Evolutionary conservation across 2,888 invertebrate species (phyloP), one percentile per base, ranked within the genome.

Genomic region (Sinodicranocentrus sp.): DNA sequence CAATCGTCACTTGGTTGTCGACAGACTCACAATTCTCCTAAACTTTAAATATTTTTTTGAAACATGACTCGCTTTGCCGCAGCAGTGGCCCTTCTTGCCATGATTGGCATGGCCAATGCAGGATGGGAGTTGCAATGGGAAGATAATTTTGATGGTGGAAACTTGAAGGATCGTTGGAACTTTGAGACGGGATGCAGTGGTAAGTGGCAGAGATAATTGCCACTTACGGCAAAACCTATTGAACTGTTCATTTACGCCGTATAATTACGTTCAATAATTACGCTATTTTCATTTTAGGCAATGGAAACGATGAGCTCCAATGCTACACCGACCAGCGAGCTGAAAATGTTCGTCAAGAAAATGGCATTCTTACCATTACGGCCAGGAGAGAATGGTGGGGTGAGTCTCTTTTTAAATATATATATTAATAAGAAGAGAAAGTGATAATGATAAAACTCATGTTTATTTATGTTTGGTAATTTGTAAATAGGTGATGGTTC

Each of bases 261-360:
- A n/a, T n/a, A n/a, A n/a, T n/a, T n/a, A n/a, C n/a, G n/a, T n/a
- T n/a, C n/a, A n/a, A n/a, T n/a, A n/a, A n/a, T n/a, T n/a, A n/a
- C n/a, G n/a, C n/a, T n/a, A n/a, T n/a, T n/a, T n/a, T n/a, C n/a
- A n/a, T n/a, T n/a, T n/a, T 67, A 86, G 88, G 87, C n/a, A 59
- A 67, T 19, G 86, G 87, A 8, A 88, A 88, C 61, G 80, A 87
- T 25, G 88, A 88, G 48, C 79, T 88, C 17, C 88, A 88, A 61
- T 88, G 88, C 73, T 88, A 88, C 82, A 87, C 87, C 10, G 67
- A 80, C 15, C 85, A 87, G 67, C 63, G 87, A 68, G 0, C 13
- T 0, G 88, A 87, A 73, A 88, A 88, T 59, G 72, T 19, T 5
- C 73, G 85, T 6, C 86, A 87, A 52, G 85, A 87, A 78, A 85